Base-by-base conservation (phyloP, 1,140 invertebrate species). In the Cotesia typhae region DNA sequence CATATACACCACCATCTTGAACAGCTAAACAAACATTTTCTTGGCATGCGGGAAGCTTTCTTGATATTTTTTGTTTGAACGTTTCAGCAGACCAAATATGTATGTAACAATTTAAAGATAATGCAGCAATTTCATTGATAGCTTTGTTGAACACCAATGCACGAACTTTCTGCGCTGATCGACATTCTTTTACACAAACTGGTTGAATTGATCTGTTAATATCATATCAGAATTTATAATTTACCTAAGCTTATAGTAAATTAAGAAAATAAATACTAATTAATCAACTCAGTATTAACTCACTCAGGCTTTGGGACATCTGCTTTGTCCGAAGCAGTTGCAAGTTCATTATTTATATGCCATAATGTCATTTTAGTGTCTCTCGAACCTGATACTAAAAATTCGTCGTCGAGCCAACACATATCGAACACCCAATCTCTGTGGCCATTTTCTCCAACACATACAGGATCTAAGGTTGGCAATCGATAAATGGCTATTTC, bases 331-430 rank as follows among this genome's bases (percentile, higher is more conserved):
- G 88, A 88, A 17, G 89, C 88, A 73, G 90, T 89, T 57, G 88
- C 89, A 36, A 89, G 82, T 77, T 90, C 88, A 72, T 87, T 89
- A 73, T 89, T 87, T 52, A 94, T 92, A 72, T 91, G 88, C 94
- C 94, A 95, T 52, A 95, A 84, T 59, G 92, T 91, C 88, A 95
- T 90, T 83, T 92, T 93, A 0, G 94, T 95, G 83, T 98, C 96
- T 72, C 96, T 90, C 0, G 96, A 97, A 3, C 96, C 96, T 28
- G 95, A 96, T 14, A 98, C 96, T 65, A 98, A 84, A 88, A 96
- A 97, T 83, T 98, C 93, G 87, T 98, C 97, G 86, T 98, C 96
- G 60, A 99, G 83, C 97, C 97, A 99, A 79, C 94, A 94, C 90
- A 97, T 92, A 80, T 98, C 97, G 87, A 98, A 96, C 74, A 98